Evolutionary conservation across 2,888 invertebrate genomes (phyloP).

Genomic region (Mesorhabditis spiculigera): DNA sequence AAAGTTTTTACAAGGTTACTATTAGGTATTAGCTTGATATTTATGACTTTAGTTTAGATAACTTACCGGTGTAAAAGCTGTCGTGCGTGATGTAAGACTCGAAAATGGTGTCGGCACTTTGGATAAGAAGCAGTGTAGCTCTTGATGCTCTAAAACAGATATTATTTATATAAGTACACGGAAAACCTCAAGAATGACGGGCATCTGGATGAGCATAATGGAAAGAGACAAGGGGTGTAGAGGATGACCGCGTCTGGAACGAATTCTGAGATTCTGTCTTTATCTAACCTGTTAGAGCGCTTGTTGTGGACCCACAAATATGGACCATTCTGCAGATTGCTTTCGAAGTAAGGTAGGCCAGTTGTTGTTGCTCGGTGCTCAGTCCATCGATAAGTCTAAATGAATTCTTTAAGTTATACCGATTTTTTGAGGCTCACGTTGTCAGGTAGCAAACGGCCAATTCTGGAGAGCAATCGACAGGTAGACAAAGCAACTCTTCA

Average conservation of each 20-base stretch:
- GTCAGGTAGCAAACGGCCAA: neutral
- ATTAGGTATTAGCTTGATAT: too few relatives aligned
- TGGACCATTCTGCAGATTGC: neutral
- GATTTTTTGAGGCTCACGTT: neutral
- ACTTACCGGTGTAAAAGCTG: neutral
- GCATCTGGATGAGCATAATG: slow-evolving; percentile 4
- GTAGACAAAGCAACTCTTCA: slow-evolving; percentile 1
- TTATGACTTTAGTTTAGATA: neutral
- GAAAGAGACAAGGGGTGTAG: slow-evolving; percentile 5
- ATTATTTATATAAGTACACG: neutral
- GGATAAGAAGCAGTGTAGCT: neutral
- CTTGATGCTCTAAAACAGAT: neutral
- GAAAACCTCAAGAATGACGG: neutral
- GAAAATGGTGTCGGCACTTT: neutral
- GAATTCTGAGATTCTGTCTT: neutral
- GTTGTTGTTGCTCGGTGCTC: neutral
- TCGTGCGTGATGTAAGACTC: slow-evolving; percentile 4
- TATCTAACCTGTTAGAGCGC: neutral
- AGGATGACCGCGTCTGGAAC: neutral
- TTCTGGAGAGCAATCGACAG: neutral
- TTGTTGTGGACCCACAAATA: neutral
- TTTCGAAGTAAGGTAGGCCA: neutral
- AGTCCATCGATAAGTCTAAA: neutral
- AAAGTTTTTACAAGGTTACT: neutral
- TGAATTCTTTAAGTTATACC: too few relatives aligned